These are phyloP conservation scores for Apeira syringaria DNA, from an alignment of 2,888 invertebrate species.

Conservation along the genomic window DNA sequence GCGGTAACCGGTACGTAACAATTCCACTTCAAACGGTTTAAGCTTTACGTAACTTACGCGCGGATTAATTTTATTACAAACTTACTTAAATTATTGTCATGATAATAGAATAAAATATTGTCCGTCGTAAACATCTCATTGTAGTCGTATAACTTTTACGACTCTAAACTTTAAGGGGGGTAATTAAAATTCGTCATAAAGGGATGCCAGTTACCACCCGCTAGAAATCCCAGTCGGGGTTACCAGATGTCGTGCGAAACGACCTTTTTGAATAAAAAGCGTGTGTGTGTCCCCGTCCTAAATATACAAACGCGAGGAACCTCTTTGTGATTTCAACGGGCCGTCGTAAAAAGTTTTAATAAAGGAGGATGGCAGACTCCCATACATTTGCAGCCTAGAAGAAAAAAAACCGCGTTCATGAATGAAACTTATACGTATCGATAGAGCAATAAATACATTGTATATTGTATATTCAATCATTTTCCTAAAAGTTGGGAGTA, in stretches of 20 bases:
- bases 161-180: slow-evolving; percentile 53
- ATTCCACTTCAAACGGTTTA: slow-evolving; percentile 17
- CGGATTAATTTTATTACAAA: slow-evolving; percentile 41
- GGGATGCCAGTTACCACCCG: slow-evolving; percentile 50
- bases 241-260: slow-evolving; percentile 34
- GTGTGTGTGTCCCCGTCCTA: slow-evolving; percentile 20
- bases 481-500: too few relatives aligned
- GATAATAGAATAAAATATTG: slow-evolving; percentile 67
- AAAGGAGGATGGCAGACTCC: too few relatives aligned
- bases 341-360: neutral
- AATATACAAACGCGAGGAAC: slow-evolving; percentile 7
- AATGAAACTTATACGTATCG: too few relatives aligned
- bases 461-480: too few relatives aligned
- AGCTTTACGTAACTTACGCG: slow-evolving; percentile 29
- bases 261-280: slow-evolving; percentile 7
- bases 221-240: slow-evolving; percentile 31
- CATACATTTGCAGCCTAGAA: too few relatives aligned
- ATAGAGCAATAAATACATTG: too few relatives aligned
- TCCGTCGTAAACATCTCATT: slow-evolving; percentile 59
- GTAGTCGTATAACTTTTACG: slow-evolving; percentile 61
- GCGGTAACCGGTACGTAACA: slow-evolving; percentile 16
- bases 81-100: slow-evolving; percentile 39
- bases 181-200: slow-evolving; percentile 61
- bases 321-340: neutral
- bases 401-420: too few relatives aligned